Percentiles rank a stretch among this genome's conserved stretches.
These are phyloP conservation scores for Pedetes capensis DNA, from an alignment of 2,113 vertebrate species.

Conservation along the genomic window DNA sequence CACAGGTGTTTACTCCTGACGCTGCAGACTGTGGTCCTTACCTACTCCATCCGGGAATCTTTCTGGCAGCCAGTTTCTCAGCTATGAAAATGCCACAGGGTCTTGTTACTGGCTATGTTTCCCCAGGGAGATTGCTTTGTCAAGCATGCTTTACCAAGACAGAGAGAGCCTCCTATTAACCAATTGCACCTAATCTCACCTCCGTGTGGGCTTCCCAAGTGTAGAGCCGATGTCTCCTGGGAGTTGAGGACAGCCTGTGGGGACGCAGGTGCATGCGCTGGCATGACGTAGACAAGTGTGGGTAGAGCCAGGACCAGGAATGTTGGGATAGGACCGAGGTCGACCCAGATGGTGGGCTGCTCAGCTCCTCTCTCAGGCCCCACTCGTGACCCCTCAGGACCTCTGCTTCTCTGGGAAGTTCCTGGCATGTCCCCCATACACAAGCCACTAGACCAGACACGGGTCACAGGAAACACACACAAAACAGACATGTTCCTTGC, in stretches of 20 bases:
- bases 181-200: neutral
- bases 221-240: neutral
- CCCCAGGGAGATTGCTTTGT: neutral
- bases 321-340: neutral
- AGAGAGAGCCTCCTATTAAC: neutral
- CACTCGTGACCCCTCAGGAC: neutral
- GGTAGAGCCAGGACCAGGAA: neutral
- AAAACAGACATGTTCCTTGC: neutral
- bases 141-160: neutral
- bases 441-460: neutral
- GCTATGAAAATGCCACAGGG: neutral
- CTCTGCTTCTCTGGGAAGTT: neutral
- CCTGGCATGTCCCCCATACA: neutral
- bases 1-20: neutral
- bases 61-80: neutral
- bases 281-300: fast-evolving
- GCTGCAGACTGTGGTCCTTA: neutral
- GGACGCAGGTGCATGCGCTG: fast-evolving
- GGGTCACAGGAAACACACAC: neutral
- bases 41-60: neutral
- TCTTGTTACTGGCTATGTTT: neutral
- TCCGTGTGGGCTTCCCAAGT: neutral
- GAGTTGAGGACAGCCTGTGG: neutral
- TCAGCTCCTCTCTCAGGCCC: neutral
- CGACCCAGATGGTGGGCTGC: fast-evolving